Evolutionary conservation across 1,140 invertebrate species (phyloP).

Genomic region (Copidosoma floridanum): DNA sequence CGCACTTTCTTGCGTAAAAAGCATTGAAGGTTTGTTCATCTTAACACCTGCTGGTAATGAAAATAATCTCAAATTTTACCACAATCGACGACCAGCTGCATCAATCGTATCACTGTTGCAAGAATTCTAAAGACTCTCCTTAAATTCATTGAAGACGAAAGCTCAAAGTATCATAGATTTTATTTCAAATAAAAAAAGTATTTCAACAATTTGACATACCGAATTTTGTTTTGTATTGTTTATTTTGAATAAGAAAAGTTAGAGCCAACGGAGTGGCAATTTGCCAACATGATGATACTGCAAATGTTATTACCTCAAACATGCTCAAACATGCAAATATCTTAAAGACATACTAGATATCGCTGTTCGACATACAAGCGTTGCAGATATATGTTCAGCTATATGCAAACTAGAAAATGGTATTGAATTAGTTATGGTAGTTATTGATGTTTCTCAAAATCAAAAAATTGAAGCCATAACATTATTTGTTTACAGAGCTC

Average conservation of each 20-base stretch:
- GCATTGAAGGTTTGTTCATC: neutral
- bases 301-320: too few species aligned
- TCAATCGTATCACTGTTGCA: neutral
- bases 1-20: neutral
- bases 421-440: too few species aligned
- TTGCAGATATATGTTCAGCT: too few species aligned
- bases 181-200: neutral
- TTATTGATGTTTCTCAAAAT: too few species aligned
- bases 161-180: neutral
- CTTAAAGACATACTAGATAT: too few species aligned
- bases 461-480: too few species aligned
- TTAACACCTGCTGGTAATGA: neutral
- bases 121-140: too few species aligned
- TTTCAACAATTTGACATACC: constrained; percentile 18
- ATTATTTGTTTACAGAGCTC: too few species aligned
- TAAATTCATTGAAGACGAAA: neutral
- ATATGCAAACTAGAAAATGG: too few species aligned
- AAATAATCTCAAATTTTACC: neutral
- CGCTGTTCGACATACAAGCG: too few species aligned
- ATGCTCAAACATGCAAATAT: too few species aligned
- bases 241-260: neutral
- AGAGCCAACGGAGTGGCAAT: neutral
- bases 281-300: too few species aligned
- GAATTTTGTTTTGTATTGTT: constrained; percentile 16
- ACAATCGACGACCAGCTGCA: neutral